Base-by-base conservation (phyloP, 2,113 vertebrate species). In the Reinhardtius hippoglossoides region DNA sequence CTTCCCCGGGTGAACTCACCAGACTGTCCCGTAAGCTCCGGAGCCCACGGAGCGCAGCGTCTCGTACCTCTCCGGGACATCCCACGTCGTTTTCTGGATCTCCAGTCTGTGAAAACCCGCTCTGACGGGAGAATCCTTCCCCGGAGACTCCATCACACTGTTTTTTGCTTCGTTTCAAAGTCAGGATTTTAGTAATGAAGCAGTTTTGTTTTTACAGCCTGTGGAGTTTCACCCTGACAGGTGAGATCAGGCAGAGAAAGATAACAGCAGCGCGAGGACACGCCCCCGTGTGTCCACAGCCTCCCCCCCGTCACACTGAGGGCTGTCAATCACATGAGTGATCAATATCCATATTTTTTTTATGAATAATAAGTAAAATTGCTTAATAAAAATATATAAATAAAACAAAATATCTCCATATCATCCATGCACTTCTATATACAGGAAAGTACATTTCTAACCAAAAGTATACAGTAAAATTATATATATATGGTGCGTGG, bases 11-110 rank as follows among this genome's bases (percentile, higher is more conserved):
- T 72, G 14, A 52, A 81, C 94, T 94, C 78, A 95, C 95, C 95
- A 95, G 0, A 95, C 95, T 7, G 93, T 95, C 46, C 94, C 95
- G 85, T 95, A 95, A 1, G 95, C 95, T 63, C 95, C 95, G 16
- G 94, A 93, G 9, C 95, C 95, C 3, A 95, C 52, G 1, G 94
- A 14, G 35, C 63, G 81, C 55, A 95, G 88, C 31, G 85, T 24
- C 3, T 80, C 65, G 78, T 95, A 95, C 55, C 92, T 87, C 8
- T 90, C 76, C 37, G 93, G 93, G 58, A 95, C 75, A 21, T 95
- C 94, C 95, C 95, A 95, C 4, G 91, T 93, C 2, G 94, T 95
- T 62, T 95, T 94, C 74, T 95, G 94, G 60, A 95, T 37, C 69
- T 95, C 95, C 37, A 82, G 35, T 13, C 92, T 85, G 61, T 93